A percentile compares a stretch with the other conserved stretches of the same genome.
phyloP scores from a whole-genome alignment of 2,113 vertebrate species.

The Prunella himalayana region DNA sequence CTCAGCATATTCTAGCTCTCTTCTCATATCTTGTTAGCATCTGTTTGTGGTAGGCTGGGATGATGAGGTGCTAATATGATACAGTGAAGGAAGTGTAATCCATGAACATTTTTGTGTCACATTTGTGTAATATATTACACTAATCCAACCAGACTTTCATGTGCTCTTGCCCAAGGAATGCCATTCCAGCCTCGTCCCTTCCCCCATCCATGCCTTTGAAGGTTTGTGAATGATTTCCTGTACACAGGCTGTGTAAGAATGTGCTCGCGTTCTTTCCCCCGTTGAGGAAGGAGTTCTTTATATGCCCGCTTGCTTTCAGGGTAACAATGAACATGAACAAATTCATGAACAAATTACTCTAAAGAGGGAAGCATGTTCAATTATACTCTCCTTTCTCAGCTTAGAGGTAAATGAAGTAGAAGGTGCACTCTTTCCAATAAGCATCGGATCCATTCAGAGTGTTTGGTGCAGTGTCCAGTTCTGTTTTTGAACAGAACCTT shows the following conservation, averaged over 20 bases:
- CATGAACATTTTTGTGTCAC: slow-evolving; percentile 68
- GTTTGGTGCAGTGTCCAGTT: neutral
- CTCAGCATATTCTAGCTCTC: slow-evolving; percentile 1
- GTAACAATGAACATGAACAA: neutral
- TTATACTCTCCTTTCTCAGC: neutral
- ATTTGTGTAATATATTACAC: slow-evolving; percentile 66
- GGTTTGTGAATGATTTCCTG: slow-evolving; percentile 65
- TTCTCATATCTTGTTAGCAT: slow-evolving; percentile 65
- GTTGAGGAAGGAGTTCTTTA: neutral
- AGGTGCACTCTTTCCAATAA: neutral
- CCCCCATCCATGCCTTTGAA: slow-evolving; percentile 63
- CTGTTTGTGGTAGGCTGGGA: slow-evolving; percentile 61
- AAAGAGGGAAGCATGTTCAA: slow-evolving; percentile 39
- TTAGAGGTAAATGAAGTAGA: slow-evolving; percentile 31
- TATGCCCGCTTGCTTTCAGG: neutral
- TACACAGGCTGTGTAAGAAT: slow-evolving; percentile 29
- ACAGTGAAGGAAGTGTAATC: slow-evolving; percentile 68
- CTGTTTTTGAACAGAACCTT: neutral
- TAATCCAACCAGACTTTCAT: slow-evolving; percentile 68
- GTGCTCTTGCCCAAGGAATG: slow-evolving; percentile 58
- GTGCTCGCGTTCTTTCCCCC: neutral
- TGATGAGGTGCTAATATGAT: slow-evolving; percentile 72
- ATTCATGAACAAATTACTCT: slow-evolving; percentile 22
- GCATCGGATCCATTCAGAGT: neutral
- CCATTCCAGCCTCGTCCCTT: slow-evolving; percentile 30